A percentile compares a stretch with the other conserved stretches of the same genome.
Evolutionary conservation across 2,113 vertebrate species (phyloP).

Genomic region (Sphaerodactylus townsendi): DNA sequence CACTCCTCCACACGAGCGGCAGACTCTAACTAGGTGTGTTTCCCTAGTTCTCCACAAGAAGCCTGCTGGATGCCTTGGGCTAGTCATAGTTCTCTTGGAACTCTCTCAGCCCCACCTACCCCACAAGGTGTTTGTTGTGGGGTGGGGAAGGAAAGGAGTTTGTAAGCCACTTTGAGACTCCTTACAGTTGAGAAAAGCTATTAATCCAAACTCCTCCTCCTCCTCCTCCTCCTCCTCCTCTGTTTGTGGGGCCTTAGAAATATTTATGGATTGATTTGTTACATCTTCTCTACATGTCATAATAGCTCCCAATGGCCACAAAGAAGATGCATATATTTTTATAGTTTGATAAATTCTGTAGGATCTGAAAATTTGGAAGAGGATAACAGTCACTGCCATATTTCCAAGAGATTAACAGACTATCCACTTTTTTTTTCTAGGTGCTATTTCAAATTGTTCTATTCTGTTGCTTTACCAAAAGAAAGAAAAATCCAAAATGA

Average conservation of each 20-base stretch:
- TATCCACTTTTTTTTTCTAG: neutral
- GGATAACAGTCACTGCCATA: neutral
- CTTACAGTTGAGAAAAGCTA: no score
- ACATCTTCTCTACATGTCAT: neutral
- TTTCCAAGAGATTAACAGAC: neutral
- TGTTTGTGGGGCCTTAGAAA: neutral
- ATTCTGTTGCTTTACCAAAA: constrained; percentile 17
- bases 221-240: no score
- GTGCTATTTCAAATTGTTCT: constrained; percentile 13
- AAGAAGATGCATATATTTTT: neutral
- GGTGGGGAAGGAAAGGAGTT: no score
- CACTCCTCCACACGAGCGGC: no score
- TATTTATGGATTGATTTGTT: neutral
- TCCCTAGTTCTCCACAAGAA: no score
- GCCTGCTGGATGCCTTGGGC: no score
- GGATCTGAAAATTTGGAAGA: neutral
- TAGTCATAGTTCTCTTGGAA: no score
- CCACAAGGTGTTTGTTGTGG: no score
- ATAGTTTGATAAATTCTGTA: neutral
- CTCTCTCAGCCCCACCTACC: no score
- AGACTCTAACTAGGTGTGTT: no score
- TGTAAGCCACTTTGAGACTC: no score
- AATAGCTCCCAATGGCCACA: neutral
- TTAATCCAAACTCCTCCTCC: no score
- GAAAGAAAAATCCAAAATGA: constrained; percentile 14